phyloP scores from a whole-genome alignment of 2,888 invertebrate genomes.

The Tachystola acroxantha region DNA sequence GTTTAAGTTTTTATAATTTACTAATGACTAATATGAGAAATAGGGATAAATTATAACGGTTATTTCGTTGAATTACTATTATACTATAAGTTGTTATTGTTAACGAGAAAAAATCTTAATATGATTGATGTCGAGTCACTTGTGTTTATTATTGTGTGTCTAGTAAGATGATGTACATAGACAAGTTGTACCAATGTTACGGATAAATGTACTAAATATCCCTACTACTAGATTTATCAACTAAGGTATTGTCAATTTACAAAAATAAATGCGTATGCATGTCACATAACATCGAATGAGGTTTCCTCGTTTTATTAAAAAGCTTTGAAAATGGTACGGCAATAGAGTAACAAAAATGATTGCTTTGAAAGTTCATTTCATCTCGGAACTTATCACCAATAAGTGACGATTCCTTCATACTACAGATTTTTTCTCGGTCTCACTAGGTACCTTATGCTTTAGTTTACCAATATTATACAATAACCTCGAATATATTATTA shows the following conservation, averaged over 20 bases:
- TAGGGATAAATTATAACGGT: slow-evolving; percentile 32
- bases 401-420: slow-evolving; percentile 24
- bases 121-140: slow-evolving; percentile 17
- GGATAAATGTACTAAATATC: too few species aligned
- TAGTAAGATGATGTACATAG: too few species aligned
- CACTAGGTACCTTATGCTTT: slow-evolving; percentile 6
- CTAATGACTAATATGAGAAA: slow-evolving; percentile 32
- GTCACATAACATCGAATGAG: too few species aligned
- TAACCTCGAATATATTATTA: slow-evolving; percentile 24
- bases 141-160: too few species aligned
- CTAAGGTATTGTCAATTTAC: too few species aligned
- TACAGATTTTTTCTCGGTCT: slow-evolving; percentile 30
- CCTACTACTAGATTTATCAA: too few species aligned
- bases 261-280: too few species aligned
- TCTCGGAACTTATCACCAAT: slow-evolving; percentile 40
- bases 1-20: slow-evolving; percentile 47
- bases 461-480: slow-evolving; percentile 25
- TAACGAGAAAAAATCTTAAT: slow-evolving; percentile 26
- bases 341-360: too few species aligned
- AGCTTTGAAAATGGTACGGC: too few species aligned
- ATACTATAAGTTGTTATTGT: slow-evolving; percentile 28
- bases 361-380: slow-evolving; percentile 7
- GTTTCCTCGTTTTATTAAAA: too few species aligned
- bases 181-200: too few species aligned
- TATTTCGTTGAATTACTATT: slow-evolving; percentile 25